Percentiles rank a stretch among this genome's conserved stretches.
Evolutionary conservation across 2,797 vertebrate species (phyloP).

Genomic region (Philypnodon macrostomus): DNA sequence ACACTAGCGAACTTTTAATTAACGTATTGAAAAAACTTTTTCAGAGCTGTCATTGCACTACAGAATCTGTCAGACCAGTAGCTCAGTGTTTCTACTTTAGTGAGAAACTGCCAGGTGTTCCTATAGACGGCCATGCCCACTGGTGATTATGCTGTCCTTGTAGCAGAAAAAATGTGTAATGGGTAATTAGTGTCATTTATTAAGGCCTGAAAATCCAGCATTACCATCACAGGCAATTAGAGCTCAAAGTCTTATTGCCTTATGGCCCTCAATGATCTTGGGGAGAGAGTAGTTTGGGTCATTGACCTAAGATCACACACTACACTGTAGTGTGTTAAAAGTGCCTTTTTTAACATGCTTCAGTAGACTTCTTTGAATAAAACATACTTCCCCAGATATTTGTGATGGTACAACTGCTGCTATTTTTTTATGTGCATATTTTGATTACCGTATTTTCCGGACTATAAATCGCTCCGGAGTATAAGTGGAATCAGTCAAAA

Average conservation of each 20-base stretch:
- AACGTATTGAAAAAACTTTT: neutral
- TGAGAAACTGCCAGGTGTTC: neutral
- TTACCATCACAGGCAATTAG: slow-evolving; percentile 2
- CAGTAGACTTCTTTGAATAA: slow-evolving; percentile 27
- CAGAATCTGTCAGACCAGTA: neutral
- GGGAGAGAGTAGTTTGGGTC: neutral
- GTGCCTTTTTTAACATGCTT: slow-evolving; percentile 16
- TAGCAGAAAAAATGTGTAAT: neutral
- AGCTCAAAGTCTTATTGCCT: slow-evolving; percentile 3
- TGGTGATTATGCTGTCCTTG: slow-evolving; percentile 6
- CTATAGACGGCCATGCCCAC: neutral
- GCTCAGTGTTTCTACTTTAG: neutral
- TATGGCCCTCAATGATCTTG: neutral
- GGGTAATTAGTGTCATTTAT: slow-evolving; percentile 6
- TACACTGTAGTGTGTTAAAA: slow-evolving; percentile 7
- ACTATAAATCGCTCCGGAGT: no score
- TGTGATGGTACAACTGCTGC: neutral
- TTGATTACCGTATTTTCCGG: slow-evolving; percentile 12
- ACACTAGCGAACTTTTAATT: neutral
- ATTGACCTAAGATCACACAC: slow-evolving; percentile 18
- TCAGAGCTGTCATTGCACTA: slow-evolving; percentile 1
- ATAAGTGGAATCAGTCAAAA: no score
- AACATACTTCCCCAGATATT: slow-evolving; percentile 16
- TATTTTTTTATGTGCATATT: neutral
- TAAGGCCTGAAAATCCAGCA: neutral